Evolutionary conservation across 1,140 invertebrate genomes (phyloP).

Genomic region (Drosophila santomea): DNA sequence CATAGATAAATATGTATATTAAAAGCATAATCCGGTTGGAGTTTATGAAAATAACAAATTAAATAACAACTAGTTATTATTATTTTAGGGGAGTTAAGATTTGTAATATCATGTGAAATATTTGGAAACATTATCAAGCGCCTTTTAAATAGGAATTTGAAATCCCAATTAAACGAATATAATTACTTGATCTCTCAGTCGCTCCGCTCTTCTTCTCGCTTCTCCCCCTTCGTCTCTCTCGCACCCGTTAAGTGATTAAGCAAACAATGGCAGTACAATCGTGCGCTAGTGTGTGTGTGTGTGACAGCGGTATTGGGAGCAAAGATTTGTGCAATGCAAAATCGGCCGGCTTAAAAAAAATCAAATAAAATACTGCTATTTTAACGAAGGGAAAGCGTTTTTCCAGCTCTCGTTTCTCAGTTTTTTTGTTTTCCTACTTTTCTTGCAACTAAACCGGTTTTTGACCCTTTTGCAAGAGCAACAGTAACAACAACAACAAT

Average conservation of each 20-base stretch:
- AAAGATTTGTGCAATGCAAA: constrained; percentile 43
- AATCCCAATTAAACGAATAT: constrained; percentile 2
- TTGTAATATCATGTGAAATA: neutral
- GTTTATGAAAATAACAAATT: too few species aligned
- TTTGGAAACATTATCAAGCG: neutral
- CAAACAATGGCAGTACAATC: constrained; percentile 56
- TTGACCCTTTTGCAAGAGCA: constrained; percentile 29
- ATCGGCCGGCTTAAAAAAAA: constrained; percentile 30
- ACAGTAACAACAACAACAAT: constrained; percentile 15
- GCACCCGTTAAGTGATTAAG: constrained; percentile 37
- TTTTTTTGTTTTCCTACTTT: neutral
- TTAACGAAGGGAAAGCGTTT: constrained; percentile 44
- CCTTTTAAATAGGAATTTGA: neutral
- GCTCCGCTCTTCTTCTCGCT: neutral
- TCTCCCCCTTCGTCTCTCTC: neutral
- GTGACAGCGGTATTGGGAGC: constrained; percentile 26
- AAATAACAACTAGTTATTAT: too few species aligned
- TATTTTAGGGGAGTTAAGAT: neutral
- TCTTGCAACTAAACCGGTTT: constrained; percentile 31
- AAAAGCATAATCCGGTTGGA: too few species aligned
- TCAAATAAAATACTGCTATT: constrained; percentile 6
- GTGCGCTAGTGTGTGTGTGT: neutral
- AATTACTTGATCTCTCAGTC: constrained; percentile 1
- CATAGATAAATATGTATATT: too few species aligned
- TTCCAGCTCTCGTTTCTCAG: constrained; percentile 4